Percentiles rank a stretch among this genome's conserved stretches.
Conservation (phyloP, 2,113 vertebrate genomes). For the Puffinus mauretanicus region DNA sequence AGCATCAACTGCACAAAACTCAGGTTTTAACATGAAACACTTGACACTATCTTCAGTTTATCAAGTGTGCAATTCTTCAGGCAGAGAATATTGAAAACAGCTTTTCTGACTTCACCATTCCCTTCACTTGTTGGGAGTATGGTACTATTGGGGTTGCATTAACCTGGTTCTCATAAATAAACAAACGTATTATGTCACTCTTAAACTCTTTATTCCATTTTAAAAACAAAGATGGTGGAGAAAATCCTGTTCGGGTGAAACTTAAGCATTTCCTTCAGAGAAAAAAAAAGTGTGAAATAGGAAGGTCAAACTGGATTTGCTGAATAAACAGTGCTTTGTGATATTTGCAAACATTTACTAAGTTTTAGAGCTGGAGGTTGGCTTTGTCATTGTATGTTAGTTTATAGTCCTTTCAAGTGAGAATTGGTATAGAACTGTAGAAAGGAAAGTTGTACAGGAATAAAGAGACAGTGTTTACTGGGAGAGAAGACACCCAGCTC, state of each 20-base stretch:
- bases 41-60: background rate
- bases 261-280: background rate
- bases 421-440: background rate
- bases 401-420: background rate
- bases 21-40: background rate
- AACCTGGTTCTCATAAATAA: background rate
- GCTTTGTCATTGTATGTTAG: background rate
- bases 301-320: background rate
- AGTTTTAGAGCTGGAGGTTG: background rate
- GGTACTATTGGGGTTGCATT: background rate
- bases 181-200: background rate
- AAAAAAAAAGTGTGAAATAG: background rate
- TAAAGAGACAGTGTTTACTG: background rate
- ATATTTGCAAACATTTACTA: background rate
- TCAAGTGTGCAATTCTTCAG: rapidly evolving
- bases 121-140: background rate
- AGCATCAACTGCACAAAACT: background rate
- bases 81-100: background rate
- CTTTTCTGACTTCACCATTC: background rate
- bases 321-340: background rate
- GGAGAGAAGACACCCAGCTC: background rate
- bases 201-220: background rate
- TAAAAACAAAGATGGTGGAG: background rate
- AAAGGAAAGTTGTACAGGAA: background rate
- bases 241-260: background rate